These are phyloP conservation scores for Drosophila neocordata DNA, from an alignment of 1,140 invertebrate species.

Conservation along the genomic window DNA sequence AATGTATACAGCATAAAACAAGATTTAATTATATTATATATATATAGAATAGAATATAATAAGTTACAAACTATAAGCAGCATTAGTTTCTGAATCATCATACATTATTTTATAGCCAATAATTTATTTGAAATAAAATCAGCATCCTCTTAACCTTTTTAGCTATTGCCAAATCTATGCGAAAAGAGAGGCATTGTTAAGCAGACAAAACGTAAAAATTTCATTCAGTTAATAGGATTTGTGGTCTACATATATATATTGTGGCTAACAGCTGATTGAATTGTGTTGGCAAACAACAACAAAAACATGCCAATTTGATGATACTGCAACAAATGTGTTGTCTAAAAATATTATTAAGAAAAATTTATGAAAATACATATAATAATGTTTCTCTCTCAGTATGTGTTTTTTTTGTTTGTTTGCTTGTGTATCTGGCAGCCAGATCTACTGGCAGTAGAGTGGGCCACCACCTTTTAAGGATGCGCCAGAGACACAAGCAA, in stretches of 20 bases:
- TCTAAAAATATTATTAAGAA: conserved; percentile 74
- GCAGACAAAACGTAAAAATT: background rate
- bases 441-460: conserved; percentile 8
- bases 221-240: conserved; percentile 35
- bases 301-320: conserved; percentile 79
- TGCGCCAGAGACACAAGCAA: conserved; percentile 56
- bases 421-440: conserved; percentile 21
- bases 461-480: conserved; percentile 79
- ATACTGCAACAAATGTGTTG: conserved; percentile 78
- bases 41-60: background rate
- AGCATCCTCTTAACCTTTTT: background rate
- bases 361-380: conserved; percentile 54
- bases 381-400: conserved; percentile 7
- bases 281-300: conserved; percentile 75
- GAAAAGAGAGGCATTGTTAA: background rate
- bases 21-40: background rate
- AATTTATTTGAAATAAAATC: background rate
- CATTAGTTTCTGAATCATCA: background rate
- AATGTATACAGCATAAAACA: too few species aligned
- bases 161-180: background rate
- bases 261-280: conserved; percentile 72
- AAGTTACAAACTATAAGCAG: background rate
- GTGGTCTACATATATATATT: background rate
- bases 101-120: background rate
- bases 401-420: background rate